phyloP scores from a whole-genome alignment of 2,888 invertebrate genomes.

The Cylindroiulus punctatus region DNA sequence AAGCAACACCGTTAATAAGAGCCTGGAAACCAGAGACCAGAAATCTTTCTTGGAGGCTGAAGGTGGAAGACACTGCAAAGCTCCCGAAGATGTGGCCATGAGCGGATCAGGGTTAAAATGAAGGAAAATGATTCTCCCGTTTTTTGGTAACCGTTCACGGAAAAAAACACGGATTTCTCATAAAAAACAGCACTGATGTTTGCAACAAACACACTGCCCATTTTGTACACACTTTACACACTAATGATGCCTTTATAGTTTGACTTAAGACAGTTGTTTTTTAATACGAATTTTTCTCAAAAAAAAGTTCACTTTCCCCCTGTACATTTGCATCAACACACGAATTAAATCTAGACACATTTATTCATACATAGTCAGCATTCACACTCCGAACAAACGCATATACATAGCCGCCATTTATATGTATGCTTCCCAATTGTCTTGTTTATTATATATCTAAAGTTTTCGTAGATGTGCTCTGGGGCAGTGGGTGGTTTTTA shows the following conservation, averaged over 20 bases:
- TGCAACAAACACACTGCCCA: background rate
- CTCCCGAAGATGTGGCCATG: constrained; percentile 13
- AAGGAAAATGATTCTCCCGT: constrained; percentile 1
- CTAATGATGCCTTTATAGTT: constrained; percentile 46
- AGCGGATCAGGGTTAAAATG: constrained; percentile 10
- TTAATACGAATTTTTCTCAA: constrained; percentile 43
- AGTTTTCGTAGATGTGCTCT: constrained; percentile 1
- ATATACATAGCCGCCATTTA: constrained; percentile 52
- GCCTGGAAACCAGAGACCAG: background rate
- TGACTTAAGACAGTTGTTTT: constrained; percentile 42
- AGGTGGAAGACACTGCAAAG: background rate
- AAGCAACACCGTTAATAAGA: background rate
- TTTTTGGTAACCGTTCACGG: background rate
- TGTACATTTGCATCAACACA: constrained; percentile 30
- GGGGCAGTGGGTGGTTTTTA: constrained; percentile 41
- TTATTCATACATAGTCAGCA: constrained; percentile 49
- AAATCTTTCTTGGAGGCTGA: background rate
- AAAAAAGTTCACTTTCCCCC: constrained; percentile 9
- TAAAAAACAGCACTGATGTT: constrained; percentile 11
- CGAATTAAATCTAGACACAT: constrained; percentile 10
- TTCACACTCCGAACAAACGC: constrained; percentile 45
- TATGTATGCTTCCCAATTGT: constrained; percentile 37
- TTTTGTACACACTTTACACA: constrained; percentile 51
- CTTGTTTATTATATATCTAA: constrained; percentile 25
- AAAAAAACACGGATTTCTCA: constrained; percentile 1